These are phyloP conservation scores for Bettongia penicillata DNA, from an alignment of 2,113 vertebrate species.

Conservation along the genomic window DNA sequence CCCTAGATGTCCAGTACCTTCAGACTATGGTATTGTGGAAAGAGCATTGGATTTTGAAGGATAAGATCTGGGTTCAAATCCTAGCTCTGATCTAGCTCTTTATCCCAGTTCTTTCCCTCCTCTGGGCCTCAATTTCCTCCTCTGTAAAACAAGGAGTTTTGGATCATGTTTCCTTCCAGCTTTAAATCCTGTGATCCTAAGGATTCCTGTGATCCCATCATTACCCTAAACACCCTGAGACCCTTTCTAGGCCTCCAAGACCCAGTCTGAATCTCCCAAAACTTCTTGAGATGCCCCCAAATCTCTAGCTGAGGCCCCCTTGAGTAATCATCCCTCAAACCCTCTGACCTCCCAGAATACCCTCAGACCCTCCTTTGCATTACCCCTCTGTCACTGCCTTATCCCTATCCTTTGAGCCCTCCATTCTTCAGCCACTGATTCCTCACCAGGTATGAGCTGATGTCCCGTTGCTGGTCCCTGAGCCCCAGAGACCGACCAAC, in stretches of 20 bases:
- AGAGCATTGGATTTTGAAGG: neutral
- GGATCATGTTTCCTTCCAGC: neutral
- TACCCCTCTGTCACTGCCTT: neutral
- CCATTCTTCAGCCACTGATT: neutral
- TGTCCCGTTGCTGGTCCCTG: constrained; percentile 94
- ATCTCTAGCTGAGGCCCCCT: neutral
- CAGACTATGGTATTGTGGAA: neutral
- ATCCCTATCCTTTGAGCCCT: neutral
- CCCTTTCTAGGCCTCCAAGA: neutral
- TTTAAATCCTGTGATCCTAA: neutral
- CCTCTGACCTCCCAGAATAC: neutral
- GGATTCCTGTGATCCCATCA: neutral
- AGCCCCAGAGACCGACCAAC: constrained; percentile 90
- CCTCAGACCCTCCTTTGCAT: neutral
- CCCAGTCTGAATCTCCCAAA: neutral
- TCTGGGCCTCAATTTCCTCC: neutral
- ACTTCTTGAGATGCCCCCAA: neutral
- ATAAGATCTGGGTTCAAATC: neutral
- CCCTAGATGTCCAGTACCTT: neutral
- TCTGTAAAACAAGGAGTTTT: neutral
- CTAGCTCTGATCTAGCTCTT: neutral
- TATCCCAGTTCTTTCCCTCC: neutral
- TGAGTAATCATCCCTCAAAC: neutral
- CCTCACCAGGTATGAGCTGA: constrained; percentile 88
- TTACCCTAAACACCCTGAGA: neutral